A percentile compares a stretch with the other conserved stretches of the same genome.
These are phyloP conservation scores for Benitochromis conjunctus DNA, from an alignment of 2,113 vertebrate genomes.

Conservation along the genomic window DNA sequence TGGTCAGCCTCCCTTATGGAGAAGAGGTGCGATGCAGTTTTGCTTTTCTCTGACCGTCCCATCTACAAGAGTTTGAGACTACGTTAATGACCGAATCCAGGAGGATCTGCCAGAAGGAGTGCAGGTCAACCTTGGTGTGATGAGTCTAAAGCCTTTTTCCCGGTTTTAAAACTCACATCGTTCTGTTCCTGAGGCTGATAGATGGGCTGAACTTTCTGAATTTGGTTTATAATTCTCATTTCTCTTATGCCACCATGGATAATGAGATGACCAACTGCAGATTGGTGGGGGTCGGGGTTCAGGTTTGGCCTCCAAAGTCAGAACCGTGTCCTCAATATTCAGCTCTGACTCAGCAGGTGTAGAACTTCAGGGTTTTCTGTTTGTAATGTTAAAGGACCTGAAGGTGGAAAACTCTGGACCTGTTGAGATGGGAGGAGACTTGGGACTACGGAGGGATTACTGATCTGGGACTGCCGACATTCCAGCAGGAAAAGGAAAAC, in stretches of 20 bases:
- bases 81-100: neutral
- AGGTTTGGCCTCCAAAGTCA: neutral
- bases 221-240: neutral
- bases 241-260: neutral
- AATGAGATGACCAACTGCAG: neutral
- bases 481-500: neutral
- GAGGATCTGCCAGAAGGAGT: neutral
- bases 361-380: neutral
- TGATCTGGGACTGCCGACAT: neutral
- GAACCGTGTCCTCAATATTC: neutral
- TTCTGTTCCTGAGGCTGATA: neutral
- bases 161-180: neutral
- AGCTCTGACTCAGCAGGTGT: neutral
- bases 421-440: neutral
- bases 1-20: neutral
- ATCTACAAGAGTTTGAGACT: neutral
- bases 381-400: too few relatives aligned
- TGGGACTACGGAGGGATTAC: neutral
- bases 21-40: neutral
- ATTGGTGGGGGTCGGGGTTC: neutral
- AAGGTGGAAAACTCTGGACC: neutral
- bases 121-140: neutral
- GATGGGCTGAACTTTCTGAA: neutral
- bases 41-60: neutral
- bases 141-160: neutral